Conservation (phyloP, 2,888 invertebrate genomes). For the Synergus umbraculus region DNA sequence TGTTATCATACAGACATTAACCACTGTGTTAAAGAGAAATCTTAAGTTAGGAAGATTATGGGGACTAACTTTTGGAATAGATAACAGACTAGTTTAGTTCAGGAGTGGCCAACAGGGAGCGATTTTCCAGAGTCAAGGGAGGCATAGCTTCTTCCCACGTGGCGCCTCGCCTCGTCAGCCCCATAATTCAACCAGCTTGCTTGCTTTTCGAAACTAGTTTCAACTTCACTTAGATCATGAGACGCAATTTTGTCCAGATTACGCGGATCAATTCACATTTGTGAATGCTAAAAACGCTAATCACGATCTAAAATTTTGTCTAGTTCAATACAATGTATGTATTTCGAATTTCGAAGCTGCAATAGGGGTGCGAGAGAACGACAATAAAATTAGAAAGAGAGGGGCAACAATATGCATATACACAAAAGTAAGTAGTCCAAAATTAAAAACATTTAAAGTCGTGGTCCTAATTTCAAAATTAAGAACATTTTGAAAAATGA, state of each 20-base stretch:
- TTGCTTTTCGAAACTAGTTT: background rate
- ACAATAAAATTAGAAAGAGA: no score
- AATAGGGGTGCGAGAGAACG: no score
- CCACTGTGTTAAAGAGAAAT: conserved; percentile 8
- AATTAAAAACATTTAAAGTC: no score
- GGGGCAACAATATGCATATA: no score
- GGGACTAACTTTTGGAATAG: conserved; percentile 56
- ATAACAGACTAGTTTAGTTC: conserved; percentile 74
- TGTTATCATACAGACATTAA: background rate
- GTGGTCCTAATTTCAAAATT: background rate
- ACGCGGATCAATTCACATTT: background rate
- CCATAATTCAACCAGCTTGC: conserved; percentile 57
- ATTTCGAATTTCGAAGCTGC: no score
- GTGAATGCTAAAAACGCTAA: background rate
- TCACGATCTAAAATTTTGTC: no score
- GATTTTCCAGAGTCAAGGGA: conserved; percentile 74
- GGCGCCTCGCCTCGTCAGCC: conserved; percentile 69
- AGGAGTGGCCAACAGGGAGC: conserved; percentile 75
- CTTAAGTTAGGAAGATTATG: conserved; percentile 1
- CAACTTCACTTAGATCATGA: background rate
- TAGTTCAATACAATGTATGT: no score
- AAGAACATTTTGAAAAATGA: background rate
- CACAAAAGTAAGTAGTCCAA: no score
- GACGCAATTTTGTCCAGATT: background rate
- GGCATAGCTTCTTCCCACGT: conserved; percentile 74